A percentile compares a stretch with the other conserved stretches of the same genome.
These are phyloP conservation scores for Thermophis baileyi DNA, from an alignment of 2,113 vertebrate genomes.

Conservation along the genomic window DNA sequence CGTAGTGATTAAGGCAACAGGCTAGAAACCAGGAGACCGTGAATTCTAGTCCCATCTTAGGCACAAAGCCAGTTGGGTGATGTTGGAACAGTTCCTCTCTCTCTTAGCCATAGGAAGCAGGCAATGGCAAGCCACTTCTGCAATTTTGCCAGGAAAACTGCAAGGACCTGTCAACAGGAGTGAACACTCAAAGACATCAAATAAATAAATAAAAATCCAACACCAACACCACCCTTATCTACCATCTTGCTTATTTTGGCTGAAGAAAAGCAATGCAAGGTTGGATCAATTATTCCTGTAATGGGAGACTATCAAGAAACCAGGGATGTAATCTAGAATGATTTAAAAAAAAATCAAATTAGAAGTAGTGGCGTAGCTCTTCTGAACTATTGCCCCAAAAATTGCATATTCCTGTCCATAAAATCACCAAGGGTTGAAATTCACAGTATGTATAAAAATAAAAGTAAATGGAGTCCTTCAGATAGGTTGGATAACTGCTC, in stretches of 20 bases:
- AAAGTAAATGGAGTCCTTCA: background rate
- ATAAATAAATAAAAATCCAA: background rate
- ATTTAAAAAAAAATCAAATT: background rate
- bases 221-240: background rate
- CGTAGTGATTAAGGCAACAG: background rate
- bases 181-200: background rate
- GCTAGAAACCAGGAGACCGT: background rate
- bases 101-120: background rate
- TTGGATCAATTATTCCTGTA: background rate
- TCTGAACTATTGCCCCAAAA: background rate
- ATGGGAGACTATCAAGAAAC: background rate
- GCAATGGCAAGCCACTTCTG: background rate
- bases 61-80: background rate
- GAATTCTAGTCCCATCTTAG: background rate
- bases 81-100: background rate
- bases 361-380: background rate
- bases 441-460: too few relatives aligned
- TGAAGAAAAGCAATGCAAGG: background rate
- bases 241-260: background rate
- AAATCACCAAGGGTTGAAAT: background rate
- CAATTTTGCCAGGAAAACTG: background rate
- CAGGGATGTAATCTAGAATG: background rate
- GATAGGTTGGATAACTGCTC: background rate
- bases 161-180: background rate
- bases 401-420: background rate